Evolutionary conservation across 1,140 invertebrate genomes (phyloP), one percentile per base, ranked within the genome.

Genomic region (Drosophila pachea): DNA sequence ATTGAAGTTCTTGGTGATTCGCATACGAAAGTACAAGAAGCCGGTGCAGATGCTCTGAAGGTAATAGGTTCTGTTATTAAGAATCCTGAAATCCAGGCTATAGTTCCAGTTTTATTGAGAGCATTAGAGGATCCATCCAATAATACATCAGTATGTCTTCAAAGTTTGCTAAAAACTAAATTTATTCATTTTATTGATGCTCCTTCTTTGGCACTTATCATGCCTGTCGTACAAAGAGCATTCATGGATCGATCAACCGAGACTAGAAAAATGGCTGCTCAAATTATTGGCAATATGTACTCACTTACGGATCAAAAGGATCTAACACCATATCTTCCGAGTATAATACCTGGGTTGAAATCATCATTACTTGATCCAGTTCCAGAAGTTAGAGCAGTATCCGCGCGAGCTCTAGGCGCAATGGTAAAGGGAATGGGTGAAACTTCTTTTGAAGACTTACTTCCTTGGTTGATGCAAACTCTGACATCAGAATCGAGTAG

Each of bases 131-230:
- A 99, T 92, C 98, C 99, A 1, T 96, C 97, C 0, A 95, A 96
- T 78, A 98, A 98, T 90, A 99, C 98, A 0, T 96, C 96, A 2
- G 92, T 92, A 6, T 98, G 97, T 90, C 90, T 99, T 2, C 95
- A 98, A 88, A 97, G 95, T 2, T 91, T 99, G 29, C 90, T 99
- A 11, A 96, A 99, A 87, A 99, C 98, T 0, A 97, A 99, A 90
- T 99, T 99, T 91, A 97, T 99, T 43, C 98, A 99, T 91, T 99
- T 99, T 89, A 99, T 99, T 75, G 99, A 99, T 90, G 97, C 99
- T 5, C 98, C 98, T 1, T 99, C 98, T 0, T 91, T 99, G 4
- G 98, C 99, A 63, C 91, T 99, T 11, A 99, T 99, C 70, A 99
- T 99, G 98, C 98, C 98, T 1, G 98, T 99, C 0, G 97, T 99